A percentile compares a stretch with the other conserved stretches of the same genome.
These are phyloP conservation scores for Smithornis capensis DNA, from an alignment of 2,113 vertebrate genomes.

Conservation along the genomic window DNA sequence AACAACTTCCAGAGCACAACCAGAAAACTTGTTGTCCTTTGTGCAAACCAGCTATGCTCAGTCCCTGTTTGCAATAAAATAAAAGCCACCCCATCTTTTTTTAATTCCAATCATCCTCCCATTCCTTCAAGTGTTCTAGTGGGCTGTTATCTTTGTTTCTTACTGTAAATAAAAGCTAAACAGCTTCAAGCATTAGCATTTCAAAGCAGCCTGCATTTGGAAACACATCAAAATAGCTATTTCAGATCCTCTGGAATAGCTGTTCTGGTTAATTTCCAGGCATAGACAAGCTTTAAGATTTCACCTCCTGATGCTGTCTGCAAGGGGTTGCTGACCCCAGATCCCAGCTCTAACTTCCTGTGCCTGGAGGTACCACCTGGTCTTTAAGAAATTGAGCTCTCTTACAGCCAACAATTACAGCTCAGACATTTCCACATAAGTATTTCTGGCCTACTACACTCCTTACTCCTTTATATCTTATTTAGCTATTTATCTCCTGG, in stretches of 20 bases:
- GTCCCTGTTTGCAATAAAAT: neutral
- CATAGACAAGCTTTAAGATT: constrained; percentile 7
- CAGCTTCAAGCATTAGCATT: constrained; percentile 16
- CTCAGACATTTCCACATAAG: constrained; percentile 37
- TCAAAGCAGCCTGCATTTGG: constrained; percentile 44
- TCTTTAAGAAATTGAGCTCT: constrained; percentile 3
- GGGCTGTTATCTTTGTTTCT: neutral
- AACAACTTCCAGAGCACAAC: neutral
- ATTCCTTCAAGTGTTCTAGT: neutral
- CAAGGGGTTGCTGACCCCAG: neutral
- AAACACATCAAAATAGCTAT: constrained; percentile 23
- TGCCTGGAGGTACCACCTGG: constrained; percentile 55
- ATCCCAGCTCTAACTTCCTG: neutral
- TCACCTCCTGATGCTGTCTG: constrained; percentile 17
- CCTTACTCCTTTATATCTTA: constrained; percentile 20
- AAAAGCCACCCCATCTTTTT: neutral
- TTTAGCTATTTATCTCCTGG: constrained; percentile 30
- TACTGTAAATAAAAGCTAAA: constrained; percentile 18
- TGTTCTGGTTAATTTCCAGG: constrained; percentile 36
- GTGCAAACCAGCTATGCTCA: neutral
- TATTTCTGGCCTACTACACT: constrained; percentile 7
- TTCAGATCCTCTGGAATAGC: neutral
- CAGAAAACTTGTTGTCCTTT: neutral
- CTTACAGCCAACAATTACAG: neutral
- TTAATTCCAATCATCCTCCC: neutral